Evolutionary conservation across 2,888 invertebrate species (phyloP).

Genomic region (Spisula solida): DNA sequence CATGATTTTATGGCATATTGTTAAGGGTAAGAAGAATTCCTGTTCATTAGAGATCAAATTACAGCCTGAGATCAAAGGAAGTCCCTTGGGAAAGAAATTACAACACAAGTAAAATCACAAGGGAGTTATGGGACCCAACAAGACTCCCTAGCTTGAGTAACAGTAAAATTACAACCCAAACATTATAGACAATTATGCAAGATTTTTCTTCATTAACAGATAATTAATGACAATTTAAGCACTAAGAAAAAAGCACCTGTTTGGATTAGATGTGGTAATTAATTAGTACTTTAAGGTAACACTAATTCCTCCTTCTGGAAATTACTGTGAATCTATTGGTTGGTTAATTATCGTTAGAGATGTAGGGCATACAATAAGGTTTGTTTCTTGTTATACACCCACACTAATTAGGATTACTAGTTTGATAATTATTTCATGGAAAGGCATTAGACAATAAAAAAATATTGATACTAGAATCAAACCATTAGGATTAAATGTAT

Average conservation of each 20-base stretch:
- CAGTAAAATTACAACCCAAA: background rate
- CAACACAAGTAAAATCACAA: background rate
- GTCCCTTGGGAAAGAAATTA: background rate
- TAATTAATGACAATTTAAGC: background rate
- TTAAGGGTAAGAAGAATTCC: background rate
- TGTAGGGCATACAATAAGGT: background rate
- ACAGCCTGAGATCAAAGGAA: background rate
- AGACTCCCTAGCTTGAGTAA: background rate
- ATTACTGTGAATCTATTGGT: background rate
- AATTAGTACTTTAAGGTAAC: background rate
- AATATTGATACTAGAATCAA: too few relatives aligned
- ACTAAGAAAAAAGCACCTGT: constrained; percentile 12
- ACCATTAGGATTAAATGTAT: too few relatives aligned
- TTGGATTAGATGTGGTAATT: constrained; percentile 13
- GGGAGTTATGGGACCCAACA: background rate
- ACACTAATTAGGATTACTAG: too few relatives aligned
- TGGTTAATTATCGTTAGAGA: background rate
- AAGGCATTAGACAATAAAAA: too few relatives aligned
- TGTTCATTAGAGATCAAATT: background rate
- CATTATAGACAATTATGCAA: background rate
- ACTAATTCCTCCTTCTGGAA: background rate
- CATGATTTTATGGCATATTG: background rate
- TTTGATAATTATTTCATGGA: too few relatives aligned
- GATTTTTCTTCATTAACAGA: constrained; percentile 1
- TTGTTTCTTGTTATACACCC: background rate